Evolutionary conservation across 2,113 vertebrate genomes (phyloP), one percentile per base, ranked within the genome.

Genomic region (Nymphicus hollandicus): DNA sequence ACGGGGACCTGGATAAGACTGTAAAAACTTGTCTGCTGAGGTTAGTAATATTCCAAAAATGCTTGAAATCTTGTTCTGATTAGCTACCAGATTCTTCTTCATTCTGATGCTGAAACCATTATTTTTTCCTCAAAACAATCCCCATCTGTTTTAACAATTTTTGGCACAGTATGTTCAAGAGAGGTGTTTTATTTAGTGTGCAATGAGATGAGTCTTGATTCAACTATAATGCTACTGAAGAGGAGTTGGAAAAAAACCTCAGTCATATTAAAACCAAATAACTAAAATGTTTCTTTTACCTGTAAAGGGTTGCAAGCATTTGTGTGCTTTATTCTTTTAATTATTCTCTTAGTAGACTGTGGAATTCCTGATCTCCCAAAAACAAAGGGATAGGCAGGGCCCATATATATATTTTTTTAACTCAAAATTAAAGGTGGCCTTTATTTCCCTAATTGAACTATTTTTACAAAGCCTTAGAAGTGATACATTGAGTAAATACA

Each of bases 31-130:
- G 39, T 88, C 88, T 84, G 29, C 19, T 55, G 71, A 89, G 70
- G 69, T 88, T 88, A 92, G 64, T 33, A 63, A 53, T 52, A 86
- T 91, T 87, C 61, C 6, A 92, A 82, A 95, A 94, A 41, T 77
- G 39, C 84, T 91, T 88, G 82, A 97, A 97, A 90, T 76, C 88
- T 80, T 91, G 74, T 91, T 81, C 69, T 96, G 81, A 61, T 93
- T 87, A 86, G 50, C 66, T 73, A 79, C 29, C 79, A 24, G 27
- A 56, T 95, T 66, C 47, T 88, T 80, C 58, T 91, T 77, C 66
- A 73, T 87, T 94, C 70, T 87, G 61, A 90, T 60, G 53, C 19
- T 78, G 66, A 95, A 92, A 79, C 2, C 5, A 69, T 61, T 79
- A 41, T 73, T 60, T 69, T 72, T 96, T 28, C 60, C 63, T 88